A percentile compares a stretch with the other conserved stretches of the same genome.
These are phyloP conservation scores for Microtus oregoni DNA, from an alignment of 2,113 vertebrate species.

Conservation along the genomic window DNA sequence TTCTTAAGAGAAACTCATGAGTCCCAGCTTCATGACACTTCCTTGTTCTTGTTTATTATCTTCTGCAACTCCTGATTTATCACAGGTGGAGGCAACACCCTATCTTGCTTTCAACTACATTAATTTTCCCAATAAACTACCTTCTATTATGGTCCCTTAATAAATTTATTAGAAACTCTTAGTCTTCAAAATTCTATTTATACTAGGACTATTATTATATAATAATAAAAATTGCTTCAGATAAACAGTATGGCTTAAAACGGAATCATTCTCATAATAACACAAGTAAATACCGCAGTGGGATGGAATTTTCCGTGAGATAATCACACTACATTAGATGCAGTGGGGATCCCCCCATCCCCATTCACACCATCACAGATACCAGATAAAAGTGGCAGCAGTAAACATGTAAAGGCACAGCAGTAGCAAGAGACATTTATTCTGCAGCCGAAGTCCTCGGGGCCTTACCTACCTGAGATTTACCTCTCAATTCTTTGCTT, in stretches of 20 bases:
- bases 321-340: neutral
- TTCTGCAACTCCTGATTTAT: neutral
- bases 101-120: neutral
- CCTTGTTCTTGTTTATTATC: neutral
- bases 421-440: neutral
- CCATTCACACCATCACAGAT: neutral
- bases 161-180: neutral
- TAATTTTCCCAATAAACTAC: neutral
- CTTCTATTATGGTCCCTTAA: neutral
- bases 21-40: neutral
- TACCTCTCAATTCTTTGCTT: neutral
- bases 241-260: neutral
- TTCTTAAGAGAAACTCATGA: neutral
- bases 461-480: neutral
- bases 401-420: neutral
- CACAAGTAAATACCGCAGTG: neutral
- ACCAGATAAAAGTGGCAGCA: neutral
- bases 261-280: neutral
- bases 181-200: neutral
- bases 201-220: neutral
- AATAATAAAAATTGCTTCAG: neutral
- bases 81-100: neutral
- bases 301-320: neutral
- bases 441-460: neutral
- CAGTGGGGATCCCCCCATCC: no score